These are phyloP conservation scores for Oryzias celebensis DNA, from an alignment of 2,113 vertebrate genomes.

Conservation along the genomic window DNA sequence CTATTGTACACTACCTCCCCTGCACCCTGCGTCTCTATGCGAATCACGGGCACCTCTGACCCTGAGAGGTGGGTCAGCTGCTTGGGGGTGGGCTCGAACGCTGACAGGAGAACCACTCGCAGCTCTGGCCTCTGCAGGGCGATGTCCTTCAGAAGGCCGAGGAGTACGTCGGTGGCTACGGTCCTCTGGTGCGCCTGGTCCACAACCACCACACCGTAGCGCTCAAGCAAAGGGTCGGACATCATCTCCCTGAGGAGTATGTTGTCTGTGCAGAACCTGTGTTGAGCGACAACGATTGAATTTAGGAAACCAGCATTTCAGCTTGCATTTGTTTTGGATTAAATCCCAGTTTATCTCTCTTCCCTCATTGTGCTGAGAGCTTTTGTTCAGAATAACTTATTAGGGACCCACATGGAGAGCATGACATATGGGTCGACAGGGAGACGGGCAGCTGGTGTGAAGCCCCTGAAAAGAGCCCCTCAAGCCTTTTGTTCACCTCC, in stretches of 20 bases:
- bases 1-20: slow-evolving; percentile 81
- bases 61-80: slow-evolving; percentile 70
- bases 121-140: slow-evolving; percentile 80
- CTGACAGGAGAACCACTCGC: slow-evolving; percentile 82
- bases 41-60: slow-evolving; percentile 56
- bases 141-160: slow-evolving; percentile 82
- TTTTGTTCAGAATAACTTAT: slow-evolving; percentile 58
- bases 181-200: slow-evolving; percentile 86
- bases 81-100: slow-evolving; percentile 52
- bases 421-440: slow-evolving; percentile 63
- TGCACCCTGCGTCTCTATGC: slow-evolving; percentile 45
- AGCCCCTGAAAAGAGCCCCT: slow-evolving; percentile 57
- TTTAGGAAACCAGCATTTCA: slow-evolving; percentile 22
- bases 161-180: slow-evolving; percentile 81
- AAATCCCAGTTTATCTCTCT: slow-evolving; percentile 41
- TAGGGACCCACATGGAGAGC: slow-evolving; percentile 37
- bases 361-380: slow-evolving; percentile 18
- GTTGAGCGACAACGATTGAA: not conserved
- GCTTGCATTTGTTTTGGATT: slow-evolving; percentile 48
- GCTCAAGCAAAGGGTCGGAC: slow-evolving; percentile 82
- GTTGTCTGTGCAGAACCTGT: slow-evolving; percentile 86
- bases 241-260: slow-evolving; percentile 88
- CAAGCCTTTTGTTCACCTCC: slow-evolving; percentile 54
- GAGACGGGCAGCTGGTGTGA: slow-evolving; percentile 60
- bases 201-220: slow-evolving; percentile 80